Conservation (phyloP, 2,888 invertebrate species). For the Gortyna flavago region DNA sequence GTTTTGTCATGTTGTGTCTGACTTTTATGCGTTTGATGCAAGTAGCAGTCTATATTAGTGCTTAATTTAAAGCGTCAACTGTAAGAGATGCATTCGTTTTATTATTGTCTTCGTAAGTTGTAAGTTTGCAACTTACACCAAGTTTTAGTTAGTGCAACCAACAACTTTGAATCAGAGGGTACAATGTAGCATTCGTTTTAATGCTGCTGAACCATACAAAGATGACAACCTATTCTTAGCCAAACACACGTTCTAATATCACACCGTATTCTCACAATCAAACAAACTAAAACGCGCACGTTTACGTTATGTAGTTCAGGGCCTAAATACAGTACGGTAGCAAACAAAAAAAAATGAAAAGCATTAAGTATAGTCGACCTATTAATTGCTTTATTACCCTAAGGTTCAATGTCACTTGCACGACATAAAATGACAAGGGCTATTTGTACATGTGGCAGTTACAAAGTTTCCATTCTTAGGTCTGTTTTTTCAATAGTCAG, state of each 20-base stretch:
- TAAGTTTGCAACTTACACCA: not conserved
- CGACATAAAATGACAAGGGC: not conserved
- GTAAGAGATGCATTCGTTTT: constrained; percentile 24
- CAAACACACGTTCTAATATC: constrained; percentile 25
- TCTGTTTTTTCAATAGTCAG: too few relatives aligned
- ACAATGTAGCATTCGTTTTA: not conserved
- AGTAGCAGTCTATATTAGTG: constrained; percentile 11
- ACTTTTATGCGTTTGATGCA: constrained; percentile 14
- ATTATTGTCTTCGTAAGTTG: not conserved
- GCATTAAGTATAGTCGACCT: not conserved
- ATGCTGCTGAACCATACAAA: constrained; percentile 12
- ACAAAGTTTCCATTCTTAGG: not conserved
- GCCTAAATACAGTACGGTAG: not conserved
- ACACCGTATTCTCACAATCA: constrained; percentile 21
- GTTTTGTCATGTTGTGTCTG: constrained; percentile 30
- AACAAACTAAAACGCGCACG: constrained; percentile 41
- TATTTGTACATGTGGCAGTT: not conserved
- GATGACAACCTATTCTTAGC: constrained; percentile 38
- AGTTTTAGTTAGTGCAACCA: not conserved
- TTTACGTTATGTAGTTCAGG: constrained; percentile 26
- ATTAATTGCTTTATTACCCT: not conserved
- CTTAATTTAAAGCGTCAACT: constrained; percentile 20
- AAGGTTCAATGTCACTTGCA: not conserved
- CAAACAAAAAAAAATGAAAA: not conserved
- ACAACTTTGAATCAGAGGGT: not conserved